Evolutionary conservation across 2,888 invertebrate genomes (phyloP).

Genomic region (Drosophila kuntzei): DNA sequence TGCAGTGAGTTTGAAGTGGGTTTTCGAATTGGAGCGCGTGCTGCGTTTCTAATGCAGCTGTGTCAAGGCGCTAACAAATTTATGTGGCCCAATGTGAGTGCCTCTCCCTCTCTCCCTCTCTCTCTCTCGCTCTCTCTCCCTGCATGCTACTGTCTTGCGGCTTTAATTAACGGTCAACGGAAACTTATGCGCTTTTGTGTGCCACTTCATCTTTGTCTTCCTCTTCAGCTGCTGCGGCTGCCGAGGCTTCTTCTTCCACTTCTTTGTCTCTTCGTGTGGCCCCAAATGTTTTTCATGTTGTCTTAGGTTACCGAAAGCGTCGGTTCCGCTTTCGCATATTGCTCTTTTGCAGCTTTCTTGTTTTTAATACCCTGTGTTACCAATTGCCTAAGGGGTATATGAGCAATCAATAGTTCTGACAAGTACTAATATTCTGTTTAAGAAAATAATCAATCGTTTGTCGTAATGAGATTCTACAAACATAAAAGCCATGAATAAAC

Average conservation of each 20-base stretch:
- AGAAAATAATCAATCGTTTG: not conserved
- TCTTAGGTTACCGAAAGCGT: constrained; percentile 73
- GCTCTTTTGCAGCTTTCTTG: constrained; percentile 50
- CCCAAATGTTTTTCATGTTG: constrained; percentile 66
- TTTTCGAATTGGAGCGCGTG: constrained; percentile 56
- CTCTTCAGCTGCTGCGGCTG: constrained; percentile 8
- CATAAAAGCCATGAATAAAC: not conserved
- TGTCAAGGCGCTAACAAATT: constrained; percentile 77
- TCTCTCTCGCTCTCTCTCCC: constrained; percentile 11
- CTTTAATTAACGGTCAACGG: constrained; percentile 80
- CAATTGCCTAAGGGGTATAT: not conserved
- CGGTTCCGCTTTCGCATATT: constrained; percentile 74
- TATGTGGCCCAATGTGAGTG: constrained; percentile 60
- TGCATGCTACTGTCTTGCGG: constrained; percentile 70
- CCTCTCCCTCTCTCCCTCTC: constrained; percentile 4
- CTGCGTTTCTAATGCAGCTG: constrained; percentile 73
- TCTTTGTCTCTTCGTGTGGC: constrained; percentile 56
- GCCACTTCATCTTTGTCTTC: constrained; percentile 51
- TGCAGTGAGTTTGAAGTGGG: constrained; percentile 48
- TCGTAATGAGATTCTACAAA: not conserved
- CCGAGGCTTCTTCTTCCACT: constrained; percentile 9
- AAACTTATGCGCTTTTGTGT: constrained; percentile 77
- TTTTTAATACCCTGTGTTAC: constrained; percentile 27
- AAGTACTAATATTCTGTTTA: not conserved
- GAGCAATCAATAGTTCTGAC: not conserved